phyloP scores from a whole-genome alignment of 2,797 vertebrate genomes.

The Scleropages formosus region DNA sequence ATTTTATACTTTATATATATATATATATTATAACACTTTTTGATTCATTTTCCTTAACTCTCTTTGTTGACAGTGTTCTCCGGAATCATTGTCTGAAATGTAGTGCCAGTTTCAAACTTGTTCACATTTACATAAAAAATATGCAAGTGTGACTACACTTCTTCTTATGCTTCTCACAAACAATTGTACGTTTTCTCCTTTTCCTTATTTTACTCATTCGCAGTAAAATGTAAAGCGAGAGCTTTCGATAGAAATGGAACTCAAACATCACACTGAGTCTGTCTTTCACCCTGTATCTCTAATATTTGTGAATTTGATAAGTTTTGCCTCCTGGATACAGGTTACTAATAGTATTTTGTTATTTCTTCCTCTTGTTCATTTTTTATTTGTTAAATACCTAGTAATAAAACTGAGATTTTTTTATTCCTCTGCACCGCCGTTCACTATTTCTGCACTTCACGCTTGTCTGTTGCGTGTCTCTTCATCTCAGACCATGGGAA shows the following conservation, averaged over 20 bases:
- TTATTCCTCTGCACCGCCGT: neutral
- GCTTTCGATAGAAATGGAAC: neutral
- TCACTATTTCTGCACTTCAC: neutral
- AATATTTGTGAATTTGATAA: neutral
- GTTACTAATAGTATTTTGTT: neutral
- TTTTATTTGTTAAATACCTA: neutral
- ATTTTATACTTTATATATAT: too few relatives aligned
- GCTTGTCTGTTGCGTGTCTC: conserved; percentile 25
- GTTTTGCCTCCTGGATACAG: neutral
- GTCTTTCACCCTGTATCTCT: too few relatives aligned
- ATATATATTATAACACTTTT: too few relatives aligned
- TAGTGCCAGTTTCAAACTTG: neutral
- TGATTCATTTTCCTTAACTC: neutral
- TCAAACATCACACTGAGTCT: neutral
- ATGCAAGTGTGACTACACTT: neutral
- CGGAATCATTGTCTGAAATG: neutral
- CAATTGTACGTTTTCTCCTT: too few relatives aligned
- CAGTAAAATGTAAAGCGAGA: too few relatives aligned
- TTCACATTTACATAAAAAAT: neutral
- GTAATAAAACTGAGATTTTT: too few relatives aligned
- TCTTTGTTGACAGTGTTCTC: neutral
- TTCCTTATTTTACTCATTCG: too few relatives aligned
- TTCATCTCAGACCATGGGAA: conserved; percentile 57
- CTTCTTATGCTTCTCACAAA: too few relatives aligned
- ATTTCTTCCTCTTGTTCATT: conserved; percentile 13